Base-by-base conservation (phyloP, 1,140 invertebrate genomes). In the Stenopsyche tienmushanensis region DNA sequence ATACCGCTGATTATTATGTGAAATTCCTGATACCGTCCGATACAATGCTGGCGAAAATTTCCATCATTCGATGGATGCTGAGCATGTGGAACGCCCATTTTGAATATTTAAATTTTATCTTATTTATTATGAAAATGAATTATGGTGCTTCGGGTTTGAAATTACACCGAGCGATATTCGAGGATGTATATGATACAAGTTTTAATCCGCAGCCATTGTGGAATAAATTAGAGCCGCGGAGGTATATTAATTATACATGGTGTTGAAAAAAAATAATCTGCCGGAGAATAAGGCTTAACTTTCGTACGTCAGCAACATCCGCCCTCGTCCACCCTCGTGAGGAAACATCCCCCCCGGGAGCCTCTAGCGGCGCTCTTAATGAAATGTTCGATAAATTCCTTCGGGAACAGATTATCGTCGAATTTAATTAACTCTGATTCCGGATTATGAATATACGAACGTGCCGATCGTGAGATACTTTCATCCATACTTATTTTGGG, bases 371-470 rank as follows among this genome's bases (percentile, higher is more conserved):
- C 39, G 54, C 41, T 57, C 54, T 57, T 60, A 60, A 60, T 60
- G 57, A 60, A 60, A 60, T 49, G 57, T 60, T 60, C 57, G 57
- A 60, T 60, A 60, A 60, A 60, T 60, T 60, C 57, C 57, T 60
- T 60, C 57, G 57, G 42, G 57, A 60, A 47, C 57, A 60, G 57
- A 60, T 60, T 60, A 60, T 60, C 57, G 57, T 45, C 44, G 57
- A 60, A 60, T 60, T 60, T 60, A 60, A 60, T 60, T 60, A 60
- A 60, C 57, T 60, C 57, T 60, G 57, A 60, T 60, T 60, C 57
- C 26, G 42, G 57, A 60, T 60, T 60, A 60, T 60, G 57, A 60
- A 47, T 60, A 60, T 60, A 60, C 54, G 54, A 26, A 54, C 52
- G 52, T 57, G 54, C 54, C 54, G 52, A 54, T 54, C 52, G 25